Evolutionary conservation across 2,888 invertebrate species (phyloP).

Genomic region (Phengaris alcon): DNA sequence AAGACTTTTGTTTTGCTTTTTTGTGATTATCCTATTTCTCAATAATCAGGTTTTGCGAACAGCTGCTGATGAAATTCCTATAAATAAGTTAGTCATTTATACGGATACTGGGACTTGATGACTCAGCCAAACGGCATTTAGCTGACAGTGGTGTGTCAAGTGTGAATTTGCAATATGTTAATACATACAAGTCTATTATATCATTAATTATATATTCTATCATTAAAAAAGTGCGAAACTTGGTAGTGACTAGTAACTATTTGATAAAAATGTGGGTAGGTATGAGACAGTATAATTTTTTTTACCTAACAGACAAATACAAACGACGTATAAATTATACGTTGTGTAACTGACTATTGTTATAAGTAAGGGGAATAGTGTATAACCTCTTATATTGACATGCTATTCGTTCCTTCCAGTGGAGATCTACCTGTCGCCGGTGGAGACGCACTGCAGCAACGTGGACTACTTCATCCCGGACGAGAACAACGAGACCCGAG

Average conservation of each 20-base stretch:
- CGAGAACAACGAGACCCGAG: conserved; percentile 89
- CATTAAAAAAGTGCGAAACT: too few relatives aligned
- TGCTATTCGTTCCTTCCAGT: conserved; percentile 78
- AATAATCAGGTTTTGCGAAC: conserved; percentile 11
- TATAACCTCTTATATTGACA: not conserved
- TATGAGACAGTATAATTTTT: too few relatives aligned
- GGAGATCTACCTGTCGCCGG: conserved; percentile 92
- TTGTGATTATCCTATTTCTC: conserved; percentile 1
- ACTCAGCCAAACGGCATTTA: conserved; percentile 10
- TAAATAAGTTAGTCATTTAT: not conserved
- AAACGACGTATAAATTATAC: too few relatives aligned
- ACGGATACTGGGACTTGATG: not conserved
- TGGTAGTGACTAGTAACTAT: too few relatives aligned
- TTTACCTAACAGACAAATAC: too few relatives aligned
- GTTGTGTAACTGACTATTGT: too few relatives aligned
- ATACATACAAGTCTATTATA: too few relatives aligned
- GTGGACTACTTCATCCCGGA: conserved; percentile 96
- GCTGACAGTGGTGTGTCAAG: not conserved
- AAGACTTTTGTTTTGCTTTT: not conserved
- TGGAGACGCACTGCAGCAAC: conserved; percentile 96
- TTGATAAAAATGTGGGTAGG: too few relatives aligned
- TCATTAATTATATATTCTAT: too few relatives aligned
- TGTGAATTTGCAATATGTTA: not conserved
- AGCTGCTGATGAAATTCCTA: conserved; percentile 13
- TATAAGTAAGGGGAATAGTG: too few relatives aligned